Evolutionary conservation across 2,113 vertebrate genomes (phyloP), one percentile per base, ranked within the genome.

Genomic region (Erpornis zantholeuca): DNA sequence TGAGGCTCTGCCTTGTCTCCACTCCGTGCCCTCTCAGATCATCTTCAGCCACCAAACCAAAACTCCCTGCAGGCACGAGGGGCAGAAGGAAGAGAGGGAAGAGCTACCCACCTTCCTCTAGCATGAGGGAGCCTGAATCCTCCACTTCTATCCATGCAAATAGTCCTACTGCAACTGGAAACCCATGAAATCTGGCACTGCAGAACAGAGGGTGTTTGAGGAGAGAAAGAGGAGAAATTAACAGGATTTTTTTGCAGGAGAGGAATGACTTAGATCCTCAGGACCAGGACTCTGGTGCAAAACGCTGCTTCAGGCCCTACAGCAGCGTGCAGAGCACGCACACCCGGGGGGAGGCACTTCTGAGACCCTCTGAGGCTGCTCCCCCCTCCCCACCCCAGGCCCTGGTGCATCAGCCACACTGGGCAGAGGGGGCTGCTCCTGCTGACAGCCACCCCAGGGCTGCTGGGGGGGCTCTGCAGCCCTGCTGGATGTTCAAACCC

Each of bases 401-500:
- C 59, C 35, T 4, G 24, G 11, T 42, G 40, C 40, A 42, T 42
- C 40, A 42, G 40, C 40, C 13, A 6, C 11, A 14, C 12, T 42
- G 40, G 40, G 12, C 97, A 94, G 98, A 98, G 98, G 96, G 97
- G 97, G 98, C 98, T 98, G 98, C 97, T 97, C 97, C 98, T 98
- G 98, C 98, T 98, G 98, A 98, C 98, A 98, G 98, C 98, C 98
- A 98, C 88, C 80, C 95, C 93, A 73, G 90, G 91, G 98, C 97
- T 82, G 97, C 98, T 97, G 98, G 82, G 96, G 97, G 94, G 97
- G 96, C 96, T 97, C 97, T 98, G 98, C 98, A 98, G 98, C 98
- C 97, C 82, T 96, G 98, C 97, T 98, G 98, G 98, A 98, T 98
- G 98, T 97, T 97, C 98, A 98, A 98, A 98, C 97, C 83, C n/a